Conservation (phyloP, 1,140 invertebrate species). For the Pseudomyrmex dendroicus region DNA sequence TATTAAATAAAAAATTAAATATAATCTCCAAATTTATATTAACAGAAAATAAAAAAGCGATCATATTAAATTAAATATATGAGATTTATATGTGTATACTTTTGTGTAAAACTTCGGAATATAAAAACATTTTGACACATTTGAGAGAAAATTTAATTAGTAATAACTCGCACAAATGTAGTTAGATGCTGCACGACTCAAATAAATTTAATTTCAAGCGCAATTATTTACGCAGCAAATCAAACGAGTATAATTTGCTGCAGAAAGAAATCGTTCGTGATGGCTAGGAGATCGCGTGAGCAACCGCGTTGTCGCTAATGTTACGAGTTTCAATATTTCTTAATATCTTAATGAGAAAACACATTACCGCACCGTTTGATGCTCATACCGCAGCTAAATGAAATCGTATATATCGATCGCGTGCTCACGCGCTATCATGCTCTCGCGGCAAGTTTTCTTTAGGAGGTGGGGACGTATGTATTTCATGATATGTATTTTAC, state of each 20-base stretch:
- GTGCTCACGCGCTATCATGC: conserved; percentile 66
- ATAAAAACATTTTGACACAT: not conserved
- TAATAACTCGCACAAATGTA: not conserved
- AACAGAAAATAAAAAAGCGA: too few species aligned
- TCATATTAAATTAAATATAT: too few species aligned
- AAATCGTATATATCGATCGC: conserved; percentile 70
- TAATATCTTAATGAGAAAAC: conserved; percentile 73
- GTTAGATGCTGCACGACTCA: not conserved
- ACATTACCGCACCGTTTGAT: conserved; percentile 64
- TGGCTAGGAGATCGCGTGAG: conserved; percentile 59
- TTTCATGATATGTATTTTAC: conserved; percentile 51
- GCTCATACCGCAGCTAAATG: conserved; percentile 21
- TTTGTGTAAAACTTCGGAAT: too few species aligned
- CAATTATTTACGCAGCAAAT: conserved; percentile 30
- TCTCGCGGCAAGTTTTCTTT: conserved; percentile 22
- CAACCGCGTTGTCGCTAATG: conserved; percentile 63
- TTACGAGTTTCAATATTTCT: conserved; percentile 73
- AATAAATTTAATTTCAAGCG: conserved; percentile 22
- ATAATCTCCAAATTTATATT: too few species aligned
- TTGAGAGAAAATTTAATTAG: not conserved
- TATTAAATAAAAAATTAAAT: too few species aligned
- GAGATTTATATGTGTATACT: too few species aligned
- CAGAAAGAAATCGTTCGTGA: conserved; percentile 25
- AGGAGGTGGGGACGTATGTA: conserved; percentile 5
- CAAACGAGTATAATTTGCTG: conserved; percentile 28